phyloP scores from a whole-genome alignment of 2,113 vertebrate species.

The Macquaria ambigua region DNA sequence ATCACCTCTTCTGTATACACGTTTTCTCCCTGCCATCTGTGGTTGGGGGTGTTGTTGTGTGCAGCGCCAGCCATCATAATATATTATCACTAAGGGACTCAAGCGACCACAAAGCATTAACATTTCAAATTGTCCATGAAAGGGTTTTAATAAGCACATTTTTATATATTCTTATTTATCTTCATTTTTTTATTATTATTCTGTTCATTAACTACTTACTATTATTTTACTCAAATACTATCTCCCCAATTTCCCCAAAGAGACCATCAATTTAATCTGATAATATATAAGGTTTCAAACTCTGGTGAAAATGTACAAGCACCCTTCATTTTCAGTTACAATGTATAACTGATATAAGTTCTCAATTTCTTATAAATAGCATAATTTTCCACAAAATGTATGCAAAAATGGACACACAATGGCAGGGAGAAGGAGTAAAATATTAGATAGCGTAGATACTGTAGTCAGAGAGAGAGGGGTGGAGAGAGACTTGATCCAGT shows the following conservation, averaged over 20 bases:
- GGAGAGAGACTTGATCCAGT: slow-evolving; percentile 49
- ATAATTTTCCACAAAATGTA: background rate
- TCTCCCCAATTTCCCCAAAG: background rate
- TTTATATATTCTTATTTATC: slow-evolving; percentile 9
- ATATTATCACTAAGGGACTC: slow-evolving; percentile 4
- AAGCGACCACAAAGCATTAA: background rate
- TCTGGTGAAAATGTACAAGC: background rate
- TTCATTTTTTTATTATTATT: background rate
- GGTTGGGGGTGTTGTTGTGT: background rate
- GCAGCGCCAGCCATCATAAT: slow-evolving; percentile 2
- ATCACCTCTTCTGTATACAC: background rate
- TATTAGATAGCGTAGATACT: background rate
- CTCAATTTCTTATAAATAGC: background rate
- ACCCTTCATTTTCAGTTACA: background rate
- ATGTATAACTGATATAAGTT: background rate
- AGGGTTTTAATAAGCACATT: slow-evolving; percentile 4
- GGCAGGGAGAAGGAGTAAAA: background rate
- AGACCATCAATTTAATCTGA: background rate
- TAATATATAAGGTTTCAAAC: background rate
- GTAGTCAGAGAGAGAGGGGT: slow-evolving; percentile 13
- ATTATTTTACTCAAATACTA: background rate
- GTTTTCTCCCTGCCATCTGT: background rate
- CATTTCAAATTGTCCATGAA: slow-evolving; percentile 22
- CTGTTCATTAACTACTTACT: background rate
- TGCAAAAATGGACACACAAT: too few relatives aligned